Base-by-base conservation (phyloP, 2,113 vertebrate genomes). In the Procavia capensis region DNA sequence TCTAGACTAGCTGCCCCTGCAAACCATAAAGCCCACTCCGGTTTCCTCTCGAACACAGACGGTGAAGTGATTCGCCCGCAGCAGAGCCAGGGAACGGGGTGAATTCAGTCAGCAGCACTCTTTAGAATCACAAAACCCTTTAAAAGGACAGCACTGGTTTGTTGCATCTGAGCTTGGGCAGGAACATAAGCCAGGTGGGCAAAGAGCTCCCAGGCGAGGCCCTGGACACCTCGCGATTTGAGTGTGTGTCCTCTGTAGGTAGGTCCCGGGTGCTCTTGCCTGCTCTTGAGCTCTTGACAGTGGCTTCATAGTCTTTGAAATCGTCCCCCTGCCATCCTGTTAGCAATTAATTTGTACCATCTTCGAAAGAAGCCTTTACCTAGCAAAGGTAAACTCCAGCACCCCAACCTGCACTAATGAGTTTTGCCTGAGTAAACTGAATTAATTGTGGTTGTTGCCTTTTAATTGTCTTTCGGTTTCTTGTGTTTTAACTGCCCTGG, bases 361-460 rank as follows among this genome's bases (percentile, higher is more conserved):
- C 90, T 93, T 47, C 84, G 68, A 83, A 93, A 86, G 70, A 88
- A 96, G 82, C 24, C 7, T 83, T 92, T 95, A 88, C 57, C n/a
- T 3, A 6, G 74, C 81, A 59, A 93, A 70, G 90, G 85, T 93
- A 84, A 95, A 85, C 83, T 54, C 31, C 29, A 95, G 78, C 82
- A 59, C 85, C 82, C 45, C 14, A 31, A 29, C 83, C 86, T 89
- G 80, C 95, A 87, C 83, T 97, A 97, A 96, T 94, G 96, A 97
- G 93, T 66, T 97, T 88, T 96, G 93, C 97, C 93, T 96, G 95
- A 95, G 94, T 96, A 97, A 96, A 95, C 96, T 82, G 1, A 79
- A 70, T 96, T 96, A 95, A 94, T 96, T 91, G 94, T 96, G 91
- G 75, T 91, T 59, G 95, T 92, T 96, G 94, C 88, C 91, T 96